These are phyloP conservation scores for Drosophila yakuba DNA, from an alignment of 1,140 invertebrate species.

Conservation along the genomic window DNA sequence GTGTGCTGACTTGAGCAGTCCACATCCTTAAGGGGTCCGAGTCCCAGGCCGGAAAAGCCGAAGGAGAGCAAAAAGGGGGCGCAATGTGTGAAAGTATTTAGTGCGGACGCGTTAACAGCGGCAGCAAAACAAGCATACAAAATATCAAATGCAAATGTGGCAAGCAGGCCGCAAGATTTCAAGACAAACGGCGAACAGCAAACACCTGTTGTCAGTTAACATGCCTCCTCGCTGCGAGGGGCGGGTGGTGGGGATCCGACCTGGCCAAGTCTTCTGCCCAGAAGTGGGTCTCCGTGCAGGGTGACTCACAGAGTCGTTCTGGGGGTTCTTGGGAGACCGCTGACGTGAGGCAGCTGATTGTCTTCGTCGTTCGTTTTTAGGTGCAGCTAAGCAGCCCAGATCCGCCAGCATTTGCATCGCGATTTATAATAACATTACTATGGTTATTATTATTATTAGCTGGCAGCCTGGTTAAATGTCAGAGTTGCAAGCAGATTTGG, in stretches of 20 bases:
- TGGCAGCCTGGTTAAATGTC: slow-evolving; percentile 38
- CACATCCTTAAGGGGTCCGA: slow-evolving; percentile 39
- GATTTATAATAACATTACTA: slow-evolving; percentile 59
- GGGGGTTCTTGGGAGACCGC: slow-evolving; percentile 14
- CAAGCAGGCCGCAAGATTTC: slow-evolving; percentile 41
- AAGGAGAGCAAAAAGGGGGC: slow-evolving; percentile 23
- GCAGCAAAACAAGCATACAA: slow-evolving; percentile 49
- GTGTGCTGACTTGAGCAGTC: slow-evolving; percentile 38
- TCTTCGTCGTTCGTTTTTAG: slow-evolving; percentile 32
- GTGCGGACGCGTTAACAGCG: slow-evolving; percentile 64
- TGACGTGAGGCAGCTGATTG: slow-evolving; percentile 34
- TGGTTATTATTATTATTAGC: slow-evolving; percentile 39
- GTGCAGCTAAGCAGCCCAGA: slow-evolving; percentile 42
- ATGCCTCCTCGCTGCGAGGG: slow-evolving; percentile 33
- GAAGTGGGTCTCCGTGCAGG: slow-evolving; percentile 11
- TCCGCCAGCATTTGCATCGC: slow-evolving; percentile 25
- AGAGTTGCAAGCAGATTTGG: slow-evolving; percentile 27
- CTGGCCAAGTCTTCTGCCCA: slow-evolving; percentile 25
- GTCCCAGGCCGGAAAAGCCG: slow-evolving; percentile 60
- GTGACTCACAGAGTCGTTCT: slow-evolving; percentile 31
- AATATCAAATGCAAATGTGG: slow-evolving; percentile 69
- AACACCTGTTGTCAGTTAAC: slow-evolving; percentile 73
- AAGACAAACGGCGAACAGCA: slow-evolving; percentile 22
- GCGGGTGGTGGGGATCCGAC: slow-evolving; percentile 10
- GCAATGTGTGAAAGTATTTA: slow-evolving; percentile 78